These are phyloP conservation scores for Frieseomelitta varia DNA, from an alignment of 1,140 invertebrate genomes.

Conservation along the genomic window DNA sequence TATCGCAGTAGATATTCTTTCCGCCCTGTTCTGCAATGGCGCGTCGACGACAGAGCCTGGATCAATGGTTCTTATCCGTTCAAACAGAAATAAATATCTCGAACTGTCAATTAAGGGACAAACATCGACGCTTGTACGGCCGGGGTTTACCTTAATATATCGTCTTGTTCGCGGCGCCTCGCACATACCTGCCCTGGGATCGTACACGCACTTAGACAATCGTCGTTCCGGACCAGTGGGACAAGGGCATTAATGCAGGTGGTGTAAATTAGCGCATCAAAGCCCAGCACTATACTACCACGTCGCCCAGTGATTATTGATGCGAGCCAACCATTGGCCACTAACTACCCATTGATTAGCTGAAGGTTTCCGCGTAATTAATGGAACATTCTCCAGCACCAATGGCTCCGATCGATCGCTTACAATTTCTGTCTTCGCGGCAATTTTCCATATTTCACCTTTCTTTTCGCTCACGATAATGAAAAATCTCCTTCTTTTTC, in stretches of 20 bases:
- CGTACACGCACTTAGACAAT: slow-evolving; percentile 62
- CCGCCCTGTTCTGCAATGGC: background rate
- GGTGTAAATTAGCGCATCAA: slow-evolving; percentile 79
- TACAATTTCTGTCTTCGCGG: background rate
- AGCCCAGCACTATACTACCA: slow-evolving; percentile 66
- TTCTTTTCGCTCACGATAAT: background rate
- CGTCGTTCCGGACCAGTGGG: slow-evolving; percentile 59
- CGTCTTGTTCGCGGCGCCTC: slow-evolving; percentile 41
- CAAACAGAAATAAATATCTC: background rate
- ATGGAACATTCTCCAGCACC: slow-evolving; percentile 70
- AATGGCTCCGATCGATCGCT: slow-evolving; percentile 33
- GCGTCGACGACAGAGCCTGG: background rate
- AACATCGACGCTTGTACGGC: slow-evolving; percentile 23
- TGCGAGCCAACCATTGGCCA: slow-evolving; percentile 76
- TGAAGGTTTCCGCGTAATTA: slow-evolving; percentile 78
- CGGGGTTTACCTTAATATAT: slow-evolving; percentile 50
- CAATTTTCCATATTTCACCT: background rate
- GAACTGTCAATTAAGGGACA: slow-evolving; percentile 5
- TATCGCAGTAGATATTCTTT: background rate
- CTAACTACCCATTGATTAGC: slow-evolving; percentile 80
- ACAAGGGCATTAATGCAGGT: slow-evolving; percentile 68
- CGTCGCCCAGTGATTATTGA: slow-evolving; percentile 76
- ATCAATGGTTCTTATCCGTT: fast-evolving
- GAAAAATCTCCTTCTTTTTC: background rate
- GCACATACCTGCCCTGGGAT: slow-evolving; percentile 29